These are phyloP conservation scores for Amphiprion clarkii DNA, from an alignment of 2,797 vertebrate genomes.

Conservation along the genomic window DNA sequence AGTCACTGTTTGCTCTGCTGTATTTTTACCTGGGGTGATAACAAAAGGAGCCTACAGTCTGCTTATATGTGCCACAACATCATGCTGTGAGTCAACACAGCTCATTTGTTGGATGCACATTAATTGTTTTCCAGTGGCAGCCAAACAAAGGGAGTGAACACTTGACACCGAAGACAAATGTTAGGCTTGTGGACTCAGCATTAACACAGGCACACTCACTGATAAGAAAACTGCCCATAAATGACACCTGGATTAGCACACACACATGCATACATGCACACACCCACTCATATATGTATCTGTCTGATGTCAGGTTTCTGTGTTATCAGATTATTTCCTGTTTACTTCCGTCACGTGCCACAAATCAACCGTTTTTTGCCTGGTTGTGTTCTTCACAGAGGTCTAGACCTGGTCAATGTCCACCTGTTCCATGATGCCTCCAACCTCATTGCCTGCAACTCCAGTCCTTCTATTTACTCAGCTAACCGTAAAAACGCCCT, in stretches of 20 bases:
- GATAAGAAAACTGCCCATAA: conserved; percentile 45
- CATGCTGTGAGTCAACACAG: conserved; percentile 61
- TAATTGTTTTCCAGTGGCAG: conserved; percentile 74
- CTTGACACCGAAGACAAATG: conserved; percentile 69
- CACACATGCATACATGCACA: conserved; percentile 15
- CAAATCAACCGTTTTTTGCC: conserved; percentile 25
- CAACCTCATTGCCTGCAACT: conserved; percentile 88
- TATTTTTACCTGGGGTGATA: conserved; percentile 34
- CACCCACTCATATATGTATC: conserved; percentile 14
- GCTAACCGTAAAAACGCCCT: conserved; percentile 86
- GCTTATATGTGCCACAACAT: conserved; percentile 33
- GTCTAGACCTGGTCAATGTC: conserved; percentile 88
- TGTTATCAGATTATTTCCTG: conserved; percentile 38
- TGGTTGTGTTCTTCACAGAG: conserved; percentile 72
- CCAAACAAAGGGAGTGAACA: conserved; percentile 55
- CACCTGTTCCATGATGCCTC: conserved; percentile 91
- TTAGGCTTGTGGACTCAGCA: conserved; percentile 58
- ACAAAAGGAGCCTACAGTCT: conserved; percentile 49
- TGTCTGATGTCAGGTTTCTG: conserved; percentile 16
- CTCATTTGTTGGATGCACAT: conserved; percentile 62
- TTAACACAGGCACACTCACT: conserved; percentile 44
- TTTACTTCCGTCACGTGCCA: conserved; percentile 31
- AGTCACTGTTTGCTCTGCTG: conserved; percentile 61
- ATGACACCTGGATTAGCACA: conserved; percentile 36
- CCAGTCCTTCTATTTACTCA: conserved; percentile 88